These are phyloP conservation scores for Recurvirostra avosetta DNA, from an alignment of 2,113 vertebrate genomes.

Conservation along the genomic window DNA sequence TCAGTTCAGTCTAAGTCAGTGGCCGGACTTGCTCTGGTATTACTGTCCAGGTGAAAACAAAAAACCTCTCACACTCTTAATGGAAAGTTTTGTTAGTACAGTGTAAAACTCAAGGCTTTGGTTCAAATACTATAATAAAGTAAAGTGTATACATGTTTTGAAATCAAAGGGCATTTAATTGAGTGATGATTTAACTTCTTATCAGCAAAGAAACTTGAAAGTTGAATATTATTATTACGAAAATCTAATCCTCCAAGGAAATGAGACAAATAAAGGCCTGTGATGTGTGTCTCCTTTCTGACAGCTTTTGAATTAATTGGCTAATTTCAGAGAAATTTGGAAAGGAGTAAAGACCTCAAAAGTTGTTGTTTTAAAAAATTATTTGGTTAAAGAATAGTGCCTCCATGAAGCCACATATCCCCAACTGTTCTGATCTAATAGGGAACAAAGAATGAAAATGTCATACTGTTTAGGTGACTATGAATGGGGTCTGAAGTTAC, in stretches of 20 bases:
- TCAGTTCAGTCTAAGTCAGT: neutral
- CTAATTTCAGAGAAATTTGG: neutral
- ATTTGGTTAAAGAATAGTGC: neutral
- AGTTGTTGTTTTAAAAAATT: neutral
- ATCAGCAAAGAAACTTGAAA: neutral
- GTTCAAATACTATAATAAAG: neutral
- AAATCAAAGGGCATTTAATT: neutral
- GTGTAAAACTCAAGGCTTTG: neutral
- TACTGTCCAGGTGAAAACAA: neutral
- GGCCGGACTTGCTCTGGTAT: neutral
- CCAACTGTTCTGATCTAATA: neutral
- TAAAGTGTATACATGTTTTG: neutral
- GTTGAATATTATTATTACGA: neutral
- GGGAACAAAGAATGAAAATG: neutral
- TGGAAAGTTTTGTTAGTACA: neutral
- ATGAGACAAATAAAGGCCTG: neutral
- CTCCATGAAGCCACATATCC: neutral
- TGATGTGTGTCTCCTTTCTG: neutral
- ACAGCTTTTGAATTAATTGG: neutral
- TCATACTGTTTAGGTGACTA: neutral
- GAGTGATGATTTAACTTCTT: neutral
- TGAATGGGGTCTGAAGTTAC: neutral
- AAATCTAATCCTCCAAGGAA: neutral
- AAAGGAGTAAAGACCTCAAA: neutral
- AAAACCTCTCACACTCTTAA: neutral